Evolutionary conservation across 2,888 invertebrate species (phyloP).

Genomic region (Cetonia aurata): DNA sequence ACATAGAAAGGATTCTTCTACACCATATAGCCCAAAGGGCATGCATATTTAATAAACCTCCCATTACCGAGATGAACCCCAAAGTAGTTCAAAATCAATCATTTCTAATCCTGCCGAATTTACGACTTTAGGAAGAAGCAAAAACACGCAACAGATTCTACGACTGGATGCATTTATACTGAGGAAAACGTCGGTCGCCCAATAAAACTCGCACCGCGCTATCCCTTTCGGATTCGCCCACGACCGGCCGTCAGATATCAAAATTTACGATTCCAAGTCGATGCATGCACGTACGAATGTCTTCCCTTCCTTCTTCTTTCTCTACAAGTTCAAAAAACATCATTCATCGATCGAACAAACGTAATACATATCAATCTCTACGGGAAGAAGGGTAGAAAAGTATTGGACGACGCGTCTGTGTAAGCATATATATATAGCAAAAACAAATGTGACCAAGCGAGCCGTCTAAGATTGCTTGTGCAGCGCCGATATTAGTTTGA

Average conservation of each 20-base stretch:
- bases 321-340: background rate
- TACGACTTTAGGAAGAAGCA: constrained; percentile 1
- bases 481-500: constrained; percentile 60
- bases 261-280: constrained; percentile 25
- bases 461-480: constrained; percentile 61
- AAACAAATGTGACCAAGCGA: constrained; percentile 61
- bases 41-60: no score
- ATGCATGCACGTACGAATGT: constrained; percentile 2
- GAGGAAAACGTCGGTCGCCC: background rate
- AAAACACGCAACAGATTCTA: background rate
- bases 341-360: constrained; percentile 59
- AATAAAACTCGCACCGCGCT: constrained; percentile 13
- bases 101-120: constrained; percentile 2
- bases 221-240: constrained; percentile 19
- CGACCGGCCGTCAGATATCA: constrained; percentile 19
- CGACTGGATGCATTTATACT: constrained; percentile 2
- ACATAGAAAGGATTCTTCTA: no score
- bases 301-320: constrained; percentile 3
- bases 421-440: constrained; percentile 61
- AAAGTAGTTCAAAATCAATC: constrained; percentile 11
- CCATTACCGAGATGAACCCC: background rate
- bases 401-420: constrained; percentile 60
- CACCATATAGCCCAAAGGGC: no score
- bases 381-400: constrained; percentile 40
- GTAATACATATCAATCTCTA: constrained; percentile 52